These are phyloP conservation scores for Lanistes nyassanus DNA, from an alignment of 1,140 invertebrate species.

Conservation along the genomic window DNA sequence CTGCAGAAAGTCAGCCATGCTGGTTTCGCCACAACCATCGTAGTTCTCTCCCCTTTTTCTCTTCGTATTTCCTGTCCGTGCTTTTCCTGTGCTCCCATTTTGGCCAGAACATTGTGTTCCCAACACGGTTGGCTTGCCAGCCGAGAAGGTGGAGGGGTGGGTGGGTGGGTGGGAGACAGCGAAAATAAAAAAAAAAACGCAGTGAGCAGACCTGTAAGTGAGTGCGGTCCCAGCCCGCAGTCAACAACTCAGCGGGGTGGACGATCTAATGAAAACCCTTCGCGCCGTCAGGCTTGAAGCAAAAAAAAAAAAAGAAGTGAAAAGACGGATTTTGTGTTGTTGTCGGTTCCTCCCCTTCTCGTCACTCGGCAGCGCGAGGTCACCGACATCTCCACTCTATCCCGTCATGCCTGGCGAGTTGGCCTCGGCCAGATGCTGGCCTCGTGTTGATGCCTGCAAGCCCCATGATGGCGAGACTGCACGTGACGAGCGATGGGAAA, in stretches of 20 bases:
- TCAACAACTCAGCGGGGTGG: no score
- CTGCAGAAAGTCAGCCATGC: neutral
- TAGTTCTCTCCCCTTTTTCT: neutral
- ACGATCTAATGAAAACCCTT: no score
- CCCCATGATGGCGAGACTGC: no score
- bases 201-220: no score
- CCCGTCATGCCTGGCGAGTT: neutral
- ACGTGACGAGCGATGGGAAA: no score
- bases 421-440: neutral
- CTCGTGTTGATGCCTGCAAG: neutral
- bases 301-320: neutral
- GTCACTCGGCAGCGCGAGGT: neutral
- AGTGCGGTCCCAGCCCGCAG: no score
- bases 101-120: neutral
- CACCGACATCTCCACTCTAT: no score
- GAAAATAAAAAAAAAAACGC: neutral
- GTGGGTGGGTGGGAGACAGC: neutral
- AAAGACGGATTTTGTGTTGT: neutral
- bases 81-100: neutral
- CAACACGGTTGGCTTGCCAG: neutral
- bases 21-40: neutral
- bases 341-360: no score
- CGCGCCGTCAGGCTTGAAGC: no score
- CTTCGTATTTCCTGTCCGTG: neutral
- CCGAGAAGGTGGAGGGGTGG: conserved; percentile 1